A percentile compares a stretch with the other conserved stretches of the same genome.
These are phyloP conservation scores for Cuculus canorus DNA, from an alignment of 2,797 vertebrate genomes.

Conservation along the genomic window DNA sequence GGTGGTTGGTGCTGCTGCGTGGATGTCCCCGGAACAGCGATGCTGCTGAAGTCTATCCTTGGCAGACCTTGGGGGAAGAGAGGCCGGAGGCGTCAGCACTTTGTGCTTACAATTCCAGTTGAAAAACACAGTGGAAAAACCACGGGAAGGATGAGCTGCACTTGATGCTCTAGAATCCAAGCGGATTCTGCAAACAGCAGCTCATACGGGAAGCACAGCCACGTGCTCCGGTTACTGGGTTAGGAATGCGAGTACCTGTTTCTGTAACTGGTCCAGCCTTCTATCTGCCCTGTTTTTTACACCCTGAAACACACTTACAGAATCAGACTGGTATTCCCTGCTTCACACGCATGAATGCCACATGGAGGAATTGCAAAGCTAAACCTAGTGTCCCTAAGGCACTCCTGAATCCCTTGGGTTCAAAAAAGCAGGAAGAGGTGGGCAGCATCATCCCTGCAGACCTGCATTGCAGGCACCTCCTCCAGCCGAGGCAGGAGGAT, in stretches of 20 bases:
- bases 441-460: background rate
- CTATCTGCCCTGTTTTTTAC: background rate
- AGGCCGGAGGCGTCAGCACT: fast-evolving
- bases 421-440: background rate
- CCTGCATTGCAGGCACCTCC: constrained; percentile 48
- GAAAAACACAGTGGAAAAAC: background rate
- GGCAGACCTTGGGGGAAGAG: constrained; percentile 83
- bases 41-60: constrained; percentile 96
- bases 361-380: background rate
- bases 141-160: fast-evolving
- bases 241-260: background rate
- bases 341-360: background rate
- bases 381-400: background rate
- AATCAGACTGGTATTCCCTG: background rate
- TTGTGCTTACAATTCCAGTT: background rate
- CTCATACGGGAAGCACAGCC: fast-evolving
- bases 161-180: background rate
- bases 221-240: background rate
- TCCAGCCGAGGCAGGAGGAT: background rate
- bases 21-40: constrained; percentile 91
- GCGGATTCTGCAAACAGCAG: background rate
- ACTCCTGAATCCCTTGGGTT: background rate
- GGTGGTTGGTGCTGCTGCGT: constrained; percentile 41
- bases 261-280: background rate
- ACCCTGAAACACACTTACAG: background rate